These are phyloP conservation scores for Falco cherrug DNA, from an alignment of 2,797 vertebrate species.

Conservation along the genomic window DNA sequence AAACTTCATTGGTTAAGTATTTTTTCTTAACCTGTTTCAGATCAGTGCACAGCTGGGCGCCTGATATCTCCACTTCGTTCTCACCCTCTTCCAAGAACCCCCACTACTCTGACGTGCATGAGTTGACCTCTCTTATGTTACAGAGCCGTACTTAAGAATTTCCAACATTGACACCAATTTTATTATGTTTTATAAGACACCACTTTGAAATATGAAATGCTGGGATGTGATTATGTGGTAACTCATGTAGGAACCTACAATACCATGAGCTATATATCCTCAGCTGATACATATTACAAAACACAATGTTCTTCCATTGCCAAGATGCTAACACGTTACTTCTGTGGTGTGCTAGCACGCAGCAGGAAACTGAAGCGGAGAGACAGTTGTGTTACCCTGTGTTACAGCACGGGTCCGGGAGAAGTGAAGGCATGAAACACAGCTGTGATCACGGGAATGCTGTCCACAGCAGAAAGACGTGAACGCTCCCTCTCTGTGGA, in stretches of 20 bases:
- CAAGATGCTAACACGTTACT: not conserved
- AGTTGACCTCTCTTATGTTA: not conserved
- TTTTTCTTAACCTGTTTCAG: conserved; percentile 14
- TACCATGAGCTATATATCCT: not conserved
- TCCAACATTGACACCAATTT: not conserved
- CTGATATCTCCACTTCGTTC: not conserved
- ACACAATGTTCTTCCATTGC: not conserved
- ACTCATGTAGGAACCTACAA: not conserved
- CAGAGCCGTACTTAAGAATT: not conserved
- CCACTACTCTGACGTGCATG: not conserved
- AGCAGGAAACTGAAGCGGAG: not conserved
- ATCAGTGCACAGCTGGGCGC: not conserved
- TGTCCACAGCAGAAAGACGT: not conserved
- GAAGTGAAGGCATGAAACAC: not conserved
- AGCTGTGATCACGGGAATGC: not conserved
- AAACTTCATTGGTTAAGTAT: not conserved
- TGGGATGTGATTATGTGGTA: not conserved
- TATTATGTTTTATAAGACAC: not conserved
- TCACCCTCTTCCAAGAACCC: not conserved
- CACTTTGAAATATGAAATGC: not conserved
- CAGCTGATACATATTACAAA: not conserved
- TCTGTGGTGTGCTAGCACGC: not conserved
- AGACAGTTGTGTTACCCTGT: not conserved
- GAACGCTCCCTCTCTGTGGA: not conserved
- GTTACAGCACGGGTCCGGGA: not conserved